These are phyloP conservation scores for Dasyornis broadbenti DNA, from an alignment of 2,113 vertebrate genomes.

Conservation along the genomic window DNA sequence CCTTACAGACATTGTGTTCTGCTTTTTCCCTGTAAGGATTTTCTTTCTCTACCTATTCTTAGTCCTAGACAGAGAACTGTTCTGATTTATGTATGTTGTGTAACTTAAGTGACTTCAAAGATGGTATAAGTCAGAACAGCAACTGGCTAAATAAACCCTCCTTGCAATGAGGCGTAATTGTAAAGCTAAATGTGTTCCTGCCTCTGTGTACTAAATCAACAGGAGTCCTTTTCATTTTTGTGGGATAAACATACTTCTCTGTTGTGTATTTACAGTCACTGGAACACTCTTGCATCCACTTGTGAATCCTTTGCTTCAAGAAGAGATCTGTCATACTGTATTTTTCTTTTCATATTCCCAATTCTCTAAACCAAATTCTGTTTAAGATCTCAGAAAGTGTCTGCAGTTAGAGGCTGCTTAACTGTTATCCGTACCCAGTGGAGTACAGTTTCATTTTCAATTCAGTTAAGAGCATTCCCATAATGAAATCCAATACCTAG, in stretches of 20 bases:
- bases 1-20: neutral
- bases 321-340: neutral
- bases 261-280: neutral
- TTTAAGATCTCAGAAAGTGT: neutral
- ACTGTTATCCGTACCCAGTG: neutral
- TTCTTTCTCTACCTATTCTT: constrained; percentile 4
- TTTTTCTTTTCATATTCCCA: neutral
- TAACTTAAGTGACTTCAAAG: constrained; percentile 1
- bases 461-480: neutral
- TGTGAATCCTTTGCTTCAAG: neutral
- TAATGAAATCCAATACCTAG: neutral
- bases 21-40: constrained; percentile 4
- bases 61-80: neutral
- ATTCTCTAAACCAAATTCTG: neutral
- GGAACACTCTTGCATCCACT: neutral
- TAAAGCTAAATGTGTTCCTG: constrained; percentile 19
- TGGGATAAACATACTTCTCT: neutral
- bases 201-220: neutral
- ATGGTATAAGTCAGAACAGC: neutral
- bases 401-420: neutral
- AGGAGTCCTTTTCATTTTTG: neutral
- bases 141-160: neutral
- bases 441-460: neutral
- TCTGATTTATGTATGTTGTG: neutral
- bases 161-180: neutral